These are phyloP conservation scores for Agrotis clavis DNA, from an alignment of 2,888 invertebrate genomes.

Conservation along the genomic window DNA sequence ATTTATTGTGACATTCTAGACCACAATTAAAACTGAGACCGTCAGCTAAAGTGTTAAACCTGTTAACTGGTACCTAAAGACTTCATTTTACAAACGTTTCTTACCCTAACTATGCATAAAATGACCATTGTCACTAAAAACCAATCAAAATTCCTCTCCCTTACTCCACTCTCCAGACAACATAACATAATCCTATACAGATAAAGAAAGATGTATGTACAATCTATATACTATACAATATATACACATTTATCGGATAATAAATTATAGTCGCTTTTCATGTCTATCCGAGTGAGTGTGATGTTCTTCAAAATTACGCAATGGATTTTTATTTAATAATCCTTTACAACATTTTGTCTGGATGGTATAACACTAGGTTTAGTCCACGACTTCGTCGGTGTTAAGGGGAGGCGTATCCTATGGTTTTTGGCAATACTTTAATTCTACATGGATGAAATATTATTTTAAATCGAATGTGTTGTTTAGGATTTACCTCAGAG, in stretches of 20 bases:
- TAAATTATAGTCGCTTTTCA: neutral
- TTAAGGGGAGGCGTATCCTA: neutral
- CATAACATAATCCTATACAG: constrained; percentile 1
- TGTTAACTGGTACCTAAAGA: no score
- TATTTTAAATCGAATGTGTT: neutral
- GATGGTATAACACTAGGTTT: neutral
- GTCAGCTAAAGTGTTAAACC: no score
- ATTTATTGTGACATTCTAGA: no score
- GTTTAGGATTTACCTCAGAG: neutral
- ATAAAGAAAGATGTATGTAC: no score
- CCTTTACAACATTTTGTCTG: neutral
- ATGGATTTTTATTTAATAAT: neutral
- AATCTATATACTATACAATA: no score
- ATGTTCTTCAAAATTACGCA: neutral
- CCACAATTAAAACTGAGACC: no score
- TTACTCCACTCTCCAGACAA: constrained; percentile 1
- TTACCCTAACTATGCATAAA: no score
- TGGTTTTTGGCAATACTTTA: neutral
- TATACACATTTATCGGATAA: neutral
- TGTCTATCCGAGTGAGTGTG: neutral
- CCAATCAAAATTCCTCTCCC: constrained; percentile 17
- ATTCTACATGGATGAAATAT: neutral
- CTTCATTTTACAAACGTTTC: no score
- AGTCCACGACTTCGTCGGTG: neutral
- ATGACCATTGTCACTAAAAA: no score